Conservation (phyloP, 92 coral and sea anemone species). For the Phenganax stokvisi region DNA sequence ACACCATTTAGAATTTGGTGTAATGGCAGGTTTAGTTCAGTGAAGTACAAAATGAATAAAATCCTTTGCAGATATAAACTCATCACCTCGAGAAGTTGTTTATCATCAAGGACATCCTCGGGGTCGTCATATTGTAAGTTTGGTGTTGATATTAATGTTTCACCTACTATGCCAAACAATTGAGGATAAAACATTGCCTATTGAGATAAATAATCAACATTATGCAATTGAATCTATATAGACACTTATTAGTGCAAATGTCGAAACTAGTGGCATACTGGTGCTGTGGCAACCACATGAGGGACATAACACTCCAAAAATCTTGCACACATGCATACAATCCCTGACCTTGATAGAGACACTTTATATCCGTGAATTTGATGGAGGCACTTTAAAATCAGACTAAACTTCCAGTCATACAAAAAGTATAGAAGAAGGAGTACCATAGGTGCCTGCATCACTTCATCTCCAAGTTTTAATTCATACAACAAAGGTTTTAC, state of each 20-base stretch:
- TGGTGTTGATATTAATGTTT: conserved; percentile 63
- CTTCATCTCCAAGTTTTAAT: conserved; percentile 95
- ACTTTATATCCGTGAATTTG: too few relatives aligned
- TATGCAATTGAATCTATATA: too few relatives aligned
- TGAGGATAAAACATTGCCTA: conserved; percentile 97
- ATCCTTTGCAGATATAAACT: neutral
- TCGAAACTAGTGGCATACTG: too few relatives aligned
- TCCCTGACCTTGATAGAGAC: too few relatives aligned
- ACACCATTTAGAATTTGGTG: neutral
- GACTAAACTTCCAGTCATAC: neutral
- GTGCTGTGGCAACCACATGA: too few relatives aligned
- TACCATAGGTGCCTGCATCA: conserved; percentile 97
- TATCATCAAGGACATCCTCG: conserved; percentile 84
- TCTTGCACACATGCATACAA: too few relatives aligned
- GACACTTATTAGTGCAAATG: too few relatives aligned
- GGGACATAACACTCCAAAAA: too few relatives aligned
- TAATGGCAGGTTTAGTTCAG: too few relatives aligned
- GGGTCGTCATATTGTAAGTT: conserved; percentile 88
- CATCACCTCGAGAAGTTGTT: conserved; percentile 81
- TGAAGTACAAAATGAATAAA: too few relatives aligned
- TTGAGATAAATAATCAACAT: too few relatives aligned
- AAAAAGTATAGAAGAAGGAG: neutral
- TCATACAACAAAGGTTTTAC: conserved; percentile 71
- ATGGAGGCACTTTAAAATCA: too few relatives aligned
- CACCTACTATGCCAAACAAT: conserved; percentile 87